These are phyloP conservation scores for Drosophila miranda DNA, from an alignment of 1,140 invertebrate genomes.

Conservation along the genomic window DNA sequence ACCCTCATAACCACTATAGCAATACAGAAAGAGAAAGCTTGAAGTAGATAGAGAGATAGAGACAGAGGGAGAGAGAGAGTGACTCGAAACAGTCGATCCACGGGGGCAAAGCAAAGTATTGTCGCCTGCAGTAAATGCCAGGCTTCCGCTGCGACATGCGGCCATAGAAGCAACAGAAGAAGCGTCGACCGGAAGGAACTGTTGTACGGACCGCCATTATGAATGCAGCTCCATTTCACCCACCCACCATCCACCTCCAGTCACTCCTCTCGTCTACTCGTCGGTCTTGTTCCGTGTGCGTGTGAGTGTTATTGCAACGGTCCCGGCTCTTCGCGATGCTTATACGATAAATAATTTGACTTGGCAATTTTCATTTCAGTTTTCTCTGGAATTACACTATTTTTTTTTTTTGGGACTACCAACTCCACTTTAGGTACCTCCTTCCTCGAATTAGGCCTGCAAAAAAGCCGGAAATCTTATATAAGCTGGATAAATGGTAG, in stretches of 20 bases:
- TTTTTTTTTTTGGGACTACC: no score
- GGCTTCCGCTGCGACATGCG: conserved; percentile 55
- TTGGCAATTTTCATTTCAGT: conserved; percentile 50
- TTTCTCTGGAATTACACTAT: not conserved
- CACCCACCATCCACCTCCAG: no score
- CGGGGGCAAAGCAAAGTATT: conserved; percentile 51
- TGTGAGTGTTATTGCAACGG: no score
- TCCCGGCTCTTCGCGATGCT: conserved; percentile 6
- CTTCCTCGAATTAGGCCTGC: no score
- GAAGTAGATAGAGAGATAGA: not conserved
- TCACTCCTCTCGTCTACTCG: no score
- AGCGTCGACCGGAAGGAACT: no score
- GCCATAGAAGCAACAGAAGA: conserved; percentile 12
- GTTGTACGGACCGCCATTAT: conserved; percentile 32
- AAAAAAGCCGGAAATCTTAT: no score
- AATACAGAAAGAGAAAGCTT: no score
- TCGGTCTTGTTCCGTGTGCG: no score
- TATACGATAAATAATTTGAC: conserved; percentile 61
- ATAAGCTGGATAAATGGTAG: no score
- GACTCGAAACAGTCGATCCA: conserved; percentile 4
- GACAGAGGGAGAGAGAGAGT: not conserved
- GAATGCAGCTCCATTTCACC: conserved; percentile 46
- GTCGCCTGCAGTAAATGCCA: conserved; percentile 65
- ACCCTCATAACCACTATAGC: no score
- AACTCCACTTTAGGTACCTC: no score